Conservation (phyloP, 2,888 invertebrate species). For the Phorcus lineatus region DNA sequence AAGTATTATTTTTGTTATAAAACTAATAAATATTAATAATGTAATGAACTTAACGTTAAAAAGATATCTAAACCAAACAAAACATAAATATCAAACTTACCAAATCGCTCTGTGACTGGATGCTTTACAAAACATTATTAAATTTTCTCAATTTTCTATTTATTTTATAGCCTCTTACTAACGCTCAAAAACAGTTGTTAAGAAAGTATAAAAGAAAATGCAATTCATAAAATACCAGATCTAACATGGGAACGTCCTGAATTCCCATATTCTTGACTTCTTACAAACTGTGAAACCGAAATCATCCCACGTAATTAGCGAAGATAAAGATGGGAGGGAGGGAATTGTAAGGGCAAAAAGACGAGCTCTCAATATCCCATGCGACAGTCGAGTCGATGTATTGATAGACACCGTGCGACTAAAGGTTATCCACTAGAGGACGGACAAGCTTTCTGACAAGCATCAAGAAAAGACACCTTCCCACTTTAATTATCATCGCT, state of each 20-base stretch:
- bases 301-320: not conserved
- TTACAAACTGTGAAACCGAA: not conserved
- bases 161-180: too few relatives aligned
- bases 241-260: not conserved
- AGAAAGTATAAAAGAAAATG: too few relatives aligned
- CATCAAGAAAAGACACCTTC: not conserved
- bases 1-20: too few relatives aligned
- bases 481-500: conserved; percentile 13
- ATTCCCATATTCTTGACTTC: not conserved
- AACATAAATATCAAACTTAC: too few relatives aligned
- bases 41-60: too few relatives aligned
- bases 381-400: not conserved
- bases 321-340: not conserved
- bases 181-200: too few relatives aligned
- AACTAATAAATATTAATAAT: too few relatives aligned
- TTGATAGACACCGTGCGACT: not conserved
- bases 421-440: not conserved
- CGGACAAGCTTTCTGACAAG: conserved; percentile 1
- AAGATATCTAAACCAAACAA: too few relatives aligned
- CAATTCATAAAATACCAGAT: too few relatives aligned
- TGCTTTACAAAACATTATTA: too few relatives aligned
- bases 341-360: not conserved
- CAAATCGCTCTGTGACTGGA: too few relatives aligned
- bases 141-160: too few relatives aligned
- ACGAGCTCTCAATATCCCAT: conserved; percentile 3